Percentiles rank a stretch among this genome's conserved stretches.
These are phyloP conservation scores for Ageneiosus marmoratus DNA, from an alignment of 2,113 vertebrate species.

Conservation along the genomic window DNA sequence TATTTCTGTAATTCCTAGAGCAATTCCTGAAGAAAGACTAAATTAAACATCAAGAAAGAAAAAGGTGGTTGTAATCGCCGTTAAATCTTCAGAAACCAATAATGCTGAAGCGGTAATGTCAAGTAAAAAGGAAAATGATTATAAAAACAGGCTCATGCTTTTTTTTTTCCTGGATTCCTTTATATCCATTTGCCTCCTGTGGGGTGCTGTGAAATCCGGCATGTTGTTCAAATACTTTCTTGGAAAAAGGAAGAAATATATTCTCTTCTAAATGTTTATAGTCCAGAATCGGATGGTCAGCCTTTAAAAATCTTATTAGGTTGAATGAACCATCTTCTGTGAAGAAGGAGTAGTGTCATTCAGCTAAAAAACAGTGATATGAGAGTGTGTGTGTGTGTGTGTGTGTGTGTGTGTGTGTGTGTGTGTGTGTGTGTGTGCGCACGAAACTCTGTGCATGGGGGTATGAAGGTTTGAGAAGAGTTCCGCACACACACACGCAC, in stretches of 20 bases:
- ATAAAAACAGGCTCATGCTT: background rate
- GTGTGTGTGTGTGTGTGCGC: background rate
- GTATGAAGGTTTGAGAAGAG: background rate
- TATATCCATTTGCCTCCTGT: slow-evolving; percentile 13
- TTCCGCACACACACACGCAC: background rate
- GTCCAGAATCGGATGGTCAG: background rate
- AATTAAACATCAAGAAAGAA: slow-evolving; percentile 23
- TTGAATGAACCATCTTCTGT: slow-evolving; percentile 25
- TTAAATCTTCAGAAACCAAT: background rate
- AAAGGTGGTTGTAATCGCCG: background rate
- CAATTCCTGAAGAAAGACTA: slow-evolving; percentile 3
- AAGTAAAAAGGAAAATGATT: background rate
- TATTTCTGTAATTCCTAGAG: slow-evolving; percentile 7
- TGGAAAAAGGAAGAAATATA: too few species aligned
- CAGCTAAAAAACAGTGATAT: slow-evolving; percentile 20
- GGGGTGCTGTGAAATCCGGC: background rate
- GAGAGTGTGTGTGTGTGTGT: background rate
- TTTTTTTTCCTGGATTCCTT: background rate
- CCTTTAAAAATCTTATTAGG: background rate
- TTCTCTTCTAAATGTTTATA: background rate
- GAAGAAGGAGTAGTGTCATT: slow-evolving; percentile 10
- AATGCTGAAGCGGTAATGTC: background rate
- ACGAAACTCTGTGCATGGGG: too few species aligned
- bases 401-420: too few species aligned
- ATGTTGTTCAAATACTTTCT: background rate